Evolutionary conservation across 1,140 invertebrate genomes (phyloP).

Genomic region (Bombus superbus): DNA sequence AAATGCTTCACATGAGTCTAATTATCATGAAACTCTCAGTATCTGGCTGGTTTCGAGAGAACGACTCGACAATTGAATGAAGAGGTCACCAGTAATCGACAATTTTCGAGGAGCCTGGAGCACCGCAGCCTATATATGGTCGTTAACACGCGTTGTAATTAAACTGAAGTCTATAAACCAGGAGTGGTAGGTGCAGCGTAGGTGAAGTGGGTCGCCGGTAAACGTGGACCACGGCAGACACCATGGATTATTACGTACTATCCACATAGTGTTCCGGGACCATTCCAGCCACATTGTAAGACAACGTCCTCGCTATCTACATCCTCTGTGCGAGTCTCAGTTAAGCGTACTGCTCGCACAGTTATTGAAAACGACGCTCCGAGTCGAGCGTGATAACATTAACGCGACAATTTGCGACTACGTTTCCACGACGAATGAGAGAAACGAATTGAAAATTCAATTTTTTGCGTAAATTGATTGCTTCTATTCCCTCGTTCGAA

Average conservation of each 20-base stretch:
- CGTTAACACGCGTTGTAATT: constrained; percentile 65
- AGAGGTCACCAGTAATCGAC: constrained; percentile 51
- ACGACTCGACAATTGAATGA: constrained; percentile 28
- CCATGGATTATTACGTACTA: constrained; percentile 63
- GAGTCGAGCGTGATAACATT: not conserved
- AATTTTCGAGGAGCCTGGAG: constrained; percentile 43
- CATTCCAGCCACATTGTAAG: constrained; percentile 47
- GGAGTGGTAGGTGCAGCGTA: constrained; percentile 49
- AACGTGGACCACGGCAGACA: constrained; percentile 49
- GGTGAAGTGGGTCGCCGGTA: constrained; percentile 54
- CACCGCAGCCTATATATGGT: constrained; percentile 46
- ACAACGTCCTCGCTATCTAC: constrained; percentile 46
- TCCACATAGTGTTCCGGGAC: constrained; percentile 43
- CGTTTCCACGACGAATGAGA: not conserved
- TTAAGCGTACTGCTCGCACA: not conserved
- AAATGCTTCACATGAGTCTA: not conserved
- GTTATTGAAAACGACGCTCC: constrained; percentile 4
- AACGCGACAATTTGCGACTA: not conserved
- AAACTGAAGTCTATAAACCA: constrained; percentile 64
- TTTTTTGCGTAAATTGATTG: too few relatives aligned
- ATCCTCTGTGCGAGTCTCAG: constrained; percentile 1
- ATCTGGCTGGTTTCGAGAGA: not conserved
- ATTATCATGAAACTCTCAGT: not conserved
- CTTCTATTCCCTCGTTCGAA: not conserved
- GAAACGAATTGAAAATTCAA: not conserved